phyloP scores from a whole-genome alignment of 2,113 vertebrate species.

The Scortum barcoo region DNA sequence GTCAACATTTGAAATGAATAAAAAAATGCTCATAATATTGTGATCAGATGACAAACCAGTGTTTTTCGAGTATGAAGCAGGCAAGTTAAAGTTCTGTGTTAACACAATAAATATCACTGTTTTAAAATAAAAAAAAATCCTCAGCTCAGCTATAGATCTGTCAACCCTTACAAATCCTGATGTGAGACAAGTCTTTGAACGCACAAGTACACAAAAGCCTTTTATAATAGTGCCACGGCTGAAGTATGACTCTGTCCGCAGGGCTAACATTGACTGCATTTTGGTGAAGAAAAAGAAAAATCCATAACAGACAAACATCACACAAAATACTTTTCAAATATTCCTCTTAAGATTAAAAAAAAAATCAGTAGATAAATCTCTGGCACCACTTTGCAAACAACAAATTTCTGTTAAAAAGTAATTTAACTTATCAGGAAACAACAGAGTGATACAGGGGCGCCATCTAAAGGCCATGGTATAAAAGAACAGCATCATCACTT shows the following conservation, averaged over 20 bases:
- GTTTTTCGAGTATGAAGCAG: slow-evolving; percentile 40
- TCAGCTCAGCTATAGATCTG: slow-evolving; percentile 11
- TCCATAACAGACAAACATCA: slow-evolving; percentile 14
- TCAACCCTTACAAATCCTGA: slow-evolving; percentile 14
- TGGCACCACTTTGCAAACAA: slow-evolving; percentile 54
- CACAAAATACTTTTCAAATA: slow-evolving; percentile 50
- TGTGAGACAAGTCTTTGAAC: slow-evolving; percentile 17
- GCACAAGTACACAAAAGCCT: slow-evolving; percentile 27
- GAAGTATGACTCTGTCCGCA: slow-evolving; percentile 16
- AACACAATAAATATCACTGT: slow-evolving; percentile 35
- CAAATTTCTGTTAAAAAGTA: slow-evolving; percentile 38
- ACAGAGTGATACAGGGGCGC: slow-evolving; percentile 43
- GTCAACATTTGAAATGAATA: slow-evolving; percentile 49
- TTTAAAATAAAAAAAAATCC: background rate
- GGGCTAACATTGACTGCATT: background rate
- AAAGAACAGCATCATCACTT: slow-evolving; percentile 57
- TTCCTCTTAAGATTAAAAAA: slow-evolving; percentile 42
- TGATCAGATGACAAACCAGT: slow-evolving; percentile 32
- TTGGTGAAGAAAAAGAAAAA: slow-evolving; percentile 13
- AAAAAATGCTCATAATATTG: slow-evolving; percentile 36
- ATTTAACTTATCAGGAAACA: slow-evolving; percentile 46
- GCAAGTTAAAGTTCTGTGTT: slow-evolving; percentile 38
- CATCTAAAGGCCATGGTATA: slow-evolving; percentile 66
- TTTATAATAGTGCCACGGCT: slow-evolving; percentile 12
- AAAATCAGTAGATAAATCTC: slow-evolving; percentile 36